Conservation (phyloP, 2,888 invertebrate genomes). For the Baccha elongata region DNA sequence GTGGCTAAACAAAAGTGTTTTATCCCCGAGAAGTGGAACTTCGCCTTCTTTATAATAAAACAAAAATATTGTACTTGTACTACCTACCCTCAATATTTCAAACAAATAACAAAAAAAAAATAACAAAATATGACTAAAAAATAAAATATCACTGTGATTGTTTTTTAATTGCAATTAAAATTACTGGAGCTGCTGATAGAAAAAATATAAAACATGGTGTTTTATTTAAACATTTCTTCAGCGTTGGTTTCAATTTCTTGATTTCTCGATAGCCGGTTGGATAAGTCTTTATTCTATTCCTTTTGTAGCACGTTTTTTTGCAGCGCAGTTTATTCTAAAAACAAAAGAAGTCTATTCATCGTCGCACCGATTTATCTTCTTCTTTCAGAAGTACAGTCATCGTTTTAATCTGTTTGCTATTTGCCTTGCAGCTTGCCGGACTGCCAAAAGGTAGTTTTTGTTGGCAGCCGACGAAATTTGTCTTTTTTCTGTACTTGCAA, state of each 20-base stretch:
- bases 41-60: constrained; percentile 69
- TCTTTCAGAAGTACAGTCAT: constrained; percentile 61
- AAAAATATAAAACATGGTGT: constrained; percentile 77
- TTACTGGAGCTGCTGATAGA: constrained; percentile 82
- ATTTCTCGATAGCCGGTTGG: neutral
- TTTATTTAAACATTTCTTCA: constrained; percentile 67
- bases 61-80: constrained; percentile 68
- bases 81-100: constrained; percentile 57
- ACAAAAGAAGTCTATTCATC: constrained; percentile 26
- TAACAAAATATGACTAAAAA: constrained; percentile 76
- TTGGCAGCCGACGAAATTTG: neutral
- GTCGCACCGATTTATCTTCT: constrained; percentile 3
- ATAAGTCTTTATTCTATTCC: constrained; percentile 4
- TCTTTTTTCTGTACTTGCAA: neutral
- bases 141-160: constrained; percentile 82
- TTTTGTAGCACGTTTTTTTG: constrained; percentile 11
- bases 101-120: constrained; percentile 76
- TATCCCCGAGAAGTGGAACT: constrained; percentile 71
- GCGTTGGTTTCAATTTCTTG: constrained; percentile 12
- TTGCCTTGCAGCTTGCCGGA: neutral
- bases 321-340: constrained; percentile 17
- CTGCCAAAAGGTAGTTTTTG: constrained; percentile 27
- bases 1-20: constrained; percentile 64
- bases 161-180: constrained; percentile 82
- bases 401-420: constrained; percentile 4